Evolutionary conservation across 2,797 vertebrate species (phyloP).

Genomic region (Hyperoplus immaculatus): DNA sequence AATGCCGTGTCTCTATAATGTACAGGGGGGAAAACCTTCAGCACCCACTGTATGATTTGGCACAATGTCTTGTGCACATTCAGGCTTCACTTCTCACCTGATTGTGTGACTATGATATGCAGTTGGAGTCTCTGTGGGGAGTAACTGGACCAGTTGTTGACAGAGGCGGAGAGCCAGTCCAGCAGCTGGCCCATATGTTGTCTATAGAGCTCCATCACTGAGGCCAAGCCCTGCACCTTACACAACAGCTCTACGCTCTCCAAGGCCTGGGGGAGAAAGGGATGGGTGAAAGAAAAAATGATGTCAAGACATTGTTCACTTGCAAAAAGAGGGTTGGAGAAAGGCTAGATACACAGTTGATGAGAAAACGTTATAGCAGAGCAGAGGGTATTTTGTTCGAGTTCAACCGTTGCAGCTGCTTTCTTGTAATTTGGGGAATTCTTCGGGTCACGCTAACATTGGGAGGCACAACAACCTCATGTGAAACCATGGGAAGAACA

Average conservation of each 20-base stretch:
- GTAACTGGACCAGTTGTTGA: slow-evolving; percentile 86
- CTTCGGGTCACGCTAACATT: slow-evolving; percentile 7
- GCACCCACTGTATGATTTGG: slow-evolving; percentile 47
- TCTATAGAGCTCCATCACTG: slow-evolving; percentile 84
- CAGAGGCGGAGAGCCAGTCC: slow-evolving; percentile 85
- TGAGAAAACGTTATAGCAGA: slow-evolving; percentile 4
- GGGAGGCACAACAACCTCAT: slow-evolving; percentile 29
- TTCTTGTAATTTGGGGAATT: slow-evolving; percentile 37
- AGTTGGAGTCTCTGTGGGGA: slow-evolving; percentile 90
- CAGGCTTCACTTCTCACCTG: slow-evolving; percentile 85
- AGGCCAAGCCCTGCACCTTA: slow-evolving; percentile 78
- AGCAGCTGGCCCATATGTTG: slow-evolving; percentile 89
- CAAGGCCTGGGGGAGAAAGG: slow-evolving; percentile 81
- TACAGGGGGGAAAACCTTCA: slow-evolving; percentile 20
- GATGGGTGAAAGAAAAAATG: neutral
- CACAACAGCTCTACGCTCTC: slow-evolving; percentile 84
- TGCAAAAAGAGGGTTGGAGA: neutral
- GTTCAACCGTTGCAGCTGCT: slow-evolving; percentile 36
- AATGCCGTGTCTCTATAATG: neutral
- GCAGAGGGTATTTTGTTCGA: slow-evolving; percentile 19
- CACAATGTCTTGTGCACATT: slow-evolving; percentile 12
- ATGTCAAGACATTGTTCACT: neutral
- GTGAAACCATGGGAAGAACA: slow-evolving; percentile 68
- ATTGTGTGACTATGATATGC: slow-evolving; percentile 86
- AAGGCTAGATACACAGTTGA: neutral